These are phyloP conservation scores for Hypsibius dujardini DNA, from an alignment of 1,140 invertebrate species.

Conservation along the genomic window DNA sequence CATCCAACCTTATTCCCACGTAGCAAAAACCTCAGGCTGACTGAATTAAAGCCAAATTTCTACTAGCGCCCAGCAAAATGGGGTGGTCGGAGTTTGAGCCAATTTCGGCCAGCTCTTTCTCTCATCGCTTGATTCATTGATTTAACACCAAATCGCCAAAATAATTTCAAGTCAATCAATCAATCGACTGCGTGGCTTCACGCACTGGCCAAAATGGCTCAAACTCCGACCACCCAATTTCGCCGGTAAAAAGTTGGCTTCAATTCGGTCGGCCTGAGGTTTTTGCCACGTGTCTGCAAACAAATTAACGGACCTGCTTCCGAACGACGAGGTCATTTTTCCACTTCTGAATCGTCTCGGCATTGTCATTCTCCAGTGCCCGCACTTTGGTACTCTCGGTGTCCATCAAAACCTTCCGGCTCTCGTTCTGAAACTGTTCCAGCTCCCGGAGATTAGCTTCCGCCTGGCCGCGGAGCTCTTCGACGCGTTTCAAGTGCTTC, in stretches of 20 bases:
- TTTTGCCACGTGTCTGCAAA: neutral
- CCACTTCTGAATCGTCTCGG: conserved; percentile 69
- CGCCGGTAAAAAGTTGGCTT: conserved; percentile 10
- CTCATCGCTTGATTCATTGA: too few relatives aligned
- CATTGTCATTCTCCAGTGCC: conserved; percentile 74
- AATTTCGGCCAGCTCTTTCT: too few relatives aligned
- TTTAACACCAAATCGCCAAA: too few relatives aligned
- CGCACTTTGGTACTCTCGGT: conserved; percentile 86
- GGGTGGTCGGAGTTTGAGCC: too few relatives aligned
- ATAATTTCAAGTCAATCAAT: too few relatives aligned
- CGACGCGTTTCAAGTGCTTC: conserved; percentile 79
- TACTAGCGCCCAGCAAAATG: too few relatives aligned
- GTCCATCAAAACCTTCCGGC: conserved; percentile 74
- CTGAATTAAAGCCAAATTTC: too few relatives aligned
- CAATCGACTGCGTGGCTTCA: too few relatives aligned
- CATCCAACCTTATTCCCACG: too few relatives aligned
- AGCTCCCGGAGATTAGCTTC: conserved; percentile 65
- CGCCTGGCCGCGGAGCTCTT: conserved; percentile 69
- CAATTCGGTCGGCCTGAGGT: neutral
- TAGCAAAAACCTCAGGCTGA: too few relatives aligned
- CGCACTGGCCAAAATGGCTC: neutral
- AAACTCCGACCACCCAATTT: conserved; percentile 7
- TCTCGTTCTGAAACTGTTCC: conserved; percentile 44
- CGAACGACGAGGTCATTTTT: conserved; percentile 68
- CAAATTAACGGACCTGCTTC: conserved; percentile 54